phyloP scores from a whole-genome alignment of 2,113 vertebrate species.

The Nannospalax galili region DNA sequence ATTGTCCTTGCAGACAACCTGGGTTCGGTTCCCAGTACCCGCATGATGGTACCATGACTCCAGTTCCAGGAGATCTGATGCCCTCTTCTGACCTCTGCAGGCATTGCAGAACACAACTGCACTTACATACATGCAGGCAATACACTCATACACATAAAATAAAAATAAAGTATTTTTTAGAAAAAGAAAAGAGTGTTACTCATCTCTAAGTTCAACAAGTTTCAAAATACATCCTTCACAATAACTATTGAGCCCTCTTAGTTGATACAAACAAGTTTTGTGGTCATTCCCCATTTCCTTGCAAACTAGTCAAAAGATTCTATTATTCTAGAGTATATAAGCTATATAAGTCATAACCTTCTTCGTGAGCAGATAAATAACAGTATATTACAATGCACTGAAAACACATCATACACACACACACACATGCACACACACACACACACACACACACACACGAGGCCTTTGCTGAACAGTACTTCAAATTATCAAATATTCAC shows the following conservation, averaged over 20 bases:
- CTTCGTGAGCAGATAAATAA: constrained; percentile 51
- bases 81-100: too few species aligned
- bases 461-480: constrained; percentile 25
- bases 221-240: constrained; percentile 39
- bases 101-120: too few species aligned
- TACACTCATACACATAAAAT: too few species aligned
- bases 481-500: constrained; percentile 32
- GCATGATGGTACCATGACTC: too few species aligned
- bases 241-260: constrained; percentile 4
- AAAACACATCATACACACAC: constrained; percentile 4
- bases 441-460: neutral
- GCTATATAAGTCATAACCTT: neutral
- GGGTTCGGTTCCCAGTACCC: too few species aligned
- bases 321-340: constrained; percentile 23
- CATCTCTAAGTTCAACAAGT: constrained; percentile 36
- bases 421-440: neutral
- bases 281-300: neutral
- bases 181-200: neutral
- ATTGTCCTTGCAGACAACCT: too few species aligned
- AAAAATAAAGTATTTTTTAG: too few species aligned
- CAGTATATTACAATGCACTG: neutral
- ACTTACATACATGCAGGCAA: too few species aligned
- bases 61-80: too few species aligned
- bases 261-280: neutral
- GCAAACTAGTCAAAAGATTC: constrained; percentile 34